Conservation (phyloP, 2,888 invertebrate genomes). For the Cartodere bifasciata region DNA sequence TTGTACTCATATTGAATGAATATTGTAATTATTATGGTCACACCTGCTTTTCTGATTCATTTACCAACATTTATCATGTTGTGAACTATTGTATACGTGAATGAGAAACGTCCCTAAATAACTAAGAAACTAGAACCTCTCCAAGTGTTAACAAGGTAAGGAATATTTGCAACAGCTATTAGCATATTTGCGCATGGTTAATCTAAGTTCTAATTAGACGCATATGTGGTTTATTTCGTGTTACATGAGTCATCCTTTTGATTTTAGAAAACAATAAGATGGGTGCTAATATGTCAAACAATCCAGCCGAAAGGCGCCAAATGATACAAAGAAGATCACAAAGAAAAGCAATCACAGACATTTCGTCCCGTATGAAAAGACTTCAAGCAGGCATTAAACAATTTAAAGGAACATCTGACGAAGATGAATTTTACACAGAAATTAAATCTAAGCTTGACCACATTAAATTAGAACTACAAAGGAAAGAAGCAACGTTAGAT, state of each 20-base stretch:
- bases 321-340: conserved; percentile 8
- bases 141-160: too few relatives aligned
- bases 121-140: too few relatives aligned
- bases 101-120: too few relatives aligned
- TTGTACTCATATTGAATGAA: too few relatives aligned
- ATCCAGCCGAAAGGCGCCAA: conserved; percentile 4
- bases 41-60: too few relatives aligned
- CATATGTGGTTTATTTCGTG: not conserved
- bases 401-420: conserved; percentile 8
- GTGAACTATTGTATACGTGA: too few relatives aligned
- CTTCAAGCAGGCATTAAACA: conserved; percentile 6
- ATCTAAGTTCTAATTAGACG: too few relatives aligned
- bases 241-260: not conserved
- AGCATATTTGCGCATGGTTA: too few relatives aligned
- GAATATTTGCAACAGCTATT: too few relatives aligned
- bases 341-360: conserved; percentile 6
- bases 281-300: conserved; percentile 7
- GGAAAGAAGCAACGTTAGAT: conserved; percentile 5
- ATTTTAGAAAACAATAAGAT: conserved; percentile 3
- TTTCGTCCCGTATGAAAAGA: conserved; percentile 9
- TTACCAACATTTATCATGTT: too few relatives aligned
- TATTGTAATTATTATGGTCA: too few relatives aligned
- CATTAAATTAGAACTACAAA: conserved; percentile 7
- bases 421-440: conserved; percentile 9
- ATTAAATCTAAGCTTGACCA: conserved; percentile 7